Conservation (phyloP, 2,113 vertebrate genomes). For the Charadrius vociferus region DNA sequence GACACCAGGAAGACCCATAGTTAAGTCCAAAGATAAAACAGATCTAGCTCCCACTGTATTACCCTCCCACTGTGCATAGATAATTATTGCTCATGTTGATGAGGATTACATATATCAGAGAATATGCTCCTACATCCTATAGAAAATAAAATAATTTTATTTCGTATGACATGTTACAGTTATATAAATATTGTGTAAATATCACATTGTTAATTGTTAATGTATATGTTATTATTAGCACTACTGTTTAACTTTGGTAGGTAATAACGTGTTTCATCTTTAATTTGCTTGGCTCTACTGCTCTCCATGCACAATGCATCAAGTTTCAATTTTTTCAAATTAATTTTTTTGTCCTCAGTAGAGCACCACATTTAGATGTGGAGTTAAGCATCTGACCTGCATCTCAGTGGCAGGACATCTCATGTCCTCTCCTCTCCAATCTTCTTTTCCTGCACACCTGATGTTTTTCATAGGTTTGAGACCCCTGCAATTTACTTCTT, state of each 20-base stretch:
- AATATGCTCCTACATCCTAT: not conserved
- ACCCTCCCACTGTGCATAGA: not conserved
- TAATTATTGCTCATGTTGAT: not conserved
- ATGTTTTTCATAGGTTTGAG: conserved; percentile 60
- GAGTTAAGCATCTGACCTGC: conserved; percentile 32
- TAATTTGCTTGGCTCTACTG: not conserved
- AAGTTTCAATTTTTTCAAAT: not conserved
- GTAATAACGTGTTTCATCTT: conserved; percentile 10
- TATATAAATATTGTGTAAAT: conserved; percentile 24
- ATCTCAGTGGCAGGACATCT: not conserved
- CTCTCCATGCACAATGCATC: not conserved
- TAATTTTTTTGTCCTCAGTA: conserved; percentile 1
- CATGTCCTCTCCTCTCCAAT: conserved; percentile 21
- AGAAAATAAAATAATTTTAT: not conserved
- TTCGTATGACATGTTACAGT: not conserved
- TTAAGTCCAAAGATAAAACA: not conserved
- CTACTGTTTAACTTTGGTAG: conserved; percentile 1
- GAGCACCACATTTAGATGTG: not conserved
- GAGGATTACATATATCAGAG: not conserved
- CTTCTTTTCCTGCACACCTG: conserved; percentile 5
- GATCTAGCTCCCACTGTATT: not conserved
- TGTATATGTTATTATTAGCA: not conserved
- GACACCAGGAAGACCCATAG: not conserved
- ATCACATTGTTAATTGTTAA: conserved; percentile 24
- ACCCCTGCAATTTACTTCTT: conserved; percentile 67